Evolutionary conservation across 2,797 vertebrate species (phyloP).

Genomic region (Typhlichthys subterraneus): DNA sequence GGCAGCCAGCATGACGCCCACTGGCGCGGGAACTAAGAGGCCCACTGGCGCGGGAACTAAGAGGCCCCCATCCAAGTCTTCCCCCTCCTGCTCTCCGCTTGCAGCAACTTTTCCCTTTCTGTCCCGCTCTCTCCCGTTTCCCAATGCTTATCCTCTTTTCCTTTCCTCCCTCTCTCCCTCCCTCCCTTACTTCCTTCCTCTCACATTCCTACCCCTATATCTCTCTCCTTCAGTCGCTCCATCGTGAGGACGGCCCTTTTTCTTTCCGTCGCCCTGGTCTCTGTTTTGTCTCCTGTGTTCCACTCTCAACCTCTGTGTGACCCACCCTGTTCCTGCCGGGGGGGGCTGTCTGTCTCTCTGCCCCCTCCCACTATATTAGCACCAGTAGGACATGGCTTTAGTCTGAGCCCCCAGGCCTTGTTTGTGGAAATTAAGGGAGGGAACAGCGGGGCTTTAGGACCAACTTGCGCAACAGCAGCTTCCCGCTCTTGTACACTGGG

Average conservation of each 20-base stretch:
- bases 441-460: slow-evolving; percentile 47
- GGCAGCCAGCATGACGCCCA: slow-evolving; percentile 41
- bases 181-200: slow-evolving; percentile 24
- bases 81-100: slow-evolving; percentile 10
- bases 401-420: slow-evolving; percentile 53
- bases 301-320: background rate
- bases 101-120: background rate
- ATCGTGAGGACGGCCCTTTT: background rate
- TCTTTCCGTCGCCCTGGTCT: slow-evolving; percentile 1
- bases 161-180: slow-evolving; percentile 13
- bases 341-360: slow-evolving; percentile 5
- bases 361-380: slow-evolving; percentile 45
- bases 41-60: slow-evolving; percentile 54
- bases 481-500: slow-evolving; percentile 8
- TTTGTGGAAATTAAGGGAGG: slow-evolving; percentile 52
- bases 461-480: slow-evolving; percentile 2
- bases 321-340: background rate
- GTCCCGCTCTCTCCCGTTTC: background rate
- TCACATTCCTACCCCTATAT: slow-evolving; percentile 4
- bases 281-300: slow-evolving; percentile 3
- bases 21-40: slow-evolving; percentile 49
- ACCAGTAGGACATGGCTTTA: slow-evolving; percentile 57
- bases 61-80: slow-evolving; percentile 23
- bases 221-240: background rate
- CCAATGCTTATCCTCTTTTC: background rate